Conservation (phyloP, 2,888 invertebrate genomes). For the Ichneumoninae sp. region DNA sequence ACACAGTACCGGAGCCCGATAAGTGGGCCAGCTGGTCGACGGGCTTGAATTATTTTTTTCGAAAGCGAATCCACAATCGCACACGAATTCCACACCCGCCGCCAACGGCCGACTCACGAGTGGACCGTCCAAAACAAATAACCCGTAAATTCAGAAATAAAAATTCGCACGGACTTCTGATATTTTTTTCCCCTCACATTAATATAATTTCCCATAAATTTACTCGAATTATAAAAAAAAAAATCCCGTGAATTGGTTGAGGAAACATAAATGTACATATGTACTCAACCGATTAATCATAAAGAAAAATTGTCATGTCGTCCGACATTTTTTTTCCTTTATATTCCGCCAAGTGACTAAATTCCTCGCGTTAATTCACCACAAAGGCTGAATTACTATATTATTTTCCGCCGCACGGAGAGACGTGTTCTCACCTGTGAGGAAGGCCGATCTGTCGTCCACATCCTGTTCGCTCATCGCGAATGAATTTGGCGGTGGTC, state of each 20-base stretch:
- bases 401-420: not conserved
- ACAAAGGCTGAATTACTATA: no score
- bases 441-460: slow-evolving; percentile 94
- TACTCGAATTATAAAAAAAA: not conserved
- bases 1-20: slow-evolving; percentile 65
- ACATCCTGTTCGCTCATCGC: slow-evolving; percentile 95
- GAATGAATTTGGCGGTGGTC: slow-evolving; percentile 81
- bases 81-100: slow-evolving; percentile 11
- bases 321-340: no score
- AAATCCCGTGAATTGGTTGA: not conserved
- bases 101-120: slow-evolving; percentile 9
- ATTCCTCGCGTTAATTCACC: not conserved
- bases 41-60: slow-evolving; percentile 31
- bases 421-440: slow-evolving; percentile 89
- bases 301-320: no score
- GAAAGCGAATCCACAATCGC: slow-evolving; percentile 23
- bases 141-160: slow-evolving; percentile 10
- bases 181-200: not conserved
- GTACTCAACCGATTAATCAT: no score
- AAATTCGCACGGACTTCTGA: not conserved
- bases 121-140: slow-evolving; percentile 37
- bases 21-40: slow-evolving; percentile 81
- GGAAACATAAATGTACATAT: not conserved
- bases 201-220: not conserved
- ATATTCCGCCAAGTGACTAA: no score